A percentile compares a stretch with the other conserved stretches of the same genome.
These are phyloP conservation scores for Onthophagus sagittarius DNA, from an alignment of 2,888 invertebrate species.

Conservation along the genomic window DNA sequence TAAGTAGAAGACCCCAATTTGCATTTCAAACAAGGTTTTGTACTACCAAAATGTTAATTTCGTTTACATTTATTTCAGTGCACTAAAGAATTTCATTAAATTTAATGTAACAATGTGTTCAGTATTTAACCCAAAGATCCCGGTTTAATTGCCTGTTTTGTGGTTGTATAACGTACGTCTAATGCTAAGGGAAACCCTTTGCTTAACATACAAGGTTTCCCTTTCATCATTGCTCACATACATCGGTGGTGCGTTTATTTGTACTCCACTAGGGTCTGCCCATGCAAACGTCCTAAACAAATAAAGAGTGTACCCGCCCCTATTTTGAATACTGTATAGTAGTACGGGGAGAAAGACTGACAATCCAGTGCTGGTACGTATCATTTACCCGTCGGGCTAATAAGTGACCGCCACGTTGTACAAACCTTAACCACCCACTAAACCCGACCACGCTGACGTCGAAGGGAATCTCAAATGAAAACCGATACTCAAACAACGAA, in stretches of 20 bases:
- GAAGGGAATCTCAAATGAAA: slow-evolving; percentile 21
- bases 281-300: slow-evolving; percentile 44
- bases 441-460: slow-evolving; percentile 10
- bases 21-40: background rate
- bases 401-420: slow-evolving; percentile 15
- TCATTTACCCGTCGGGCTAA: slow-evolving; percentile 24
- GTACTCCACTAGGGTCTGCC: slow-evolving; percentile 15
- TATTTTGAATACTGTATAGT: slow-evolving; percentile 29
- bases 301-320: slow-evolving; percentile 41
- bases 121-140: background rate
- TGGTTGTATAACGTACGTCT: background rate
- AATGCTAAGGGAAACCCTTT: background rate
- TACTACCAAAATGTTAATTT: too few relatives aligned
- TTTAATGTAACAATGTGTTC: background rate
- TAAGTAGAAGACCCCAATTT: background rate
- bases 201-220: background rate
- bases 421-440: slow-evolving; percentile 16
- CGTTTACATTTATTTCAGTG: too few relatives aligned
- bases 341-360: slow-evolving; percentile 16
- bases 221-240: background rate
- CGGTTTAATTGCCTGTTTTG: background rate
- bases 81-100: too few relatives aligned
- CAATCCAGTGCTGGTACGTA: slow-evolving; percentile 32
- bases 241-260: background rate
- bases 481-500: slow-evolving; percentile 19